A percentile compares a stretch with the other conserved stretches of the same genome.
These are phyloP conservation scores for Chaetodon trifascialis DNA, from an alignment of 2,113 vertebrate genomes.

Conservation along the genomic window DNA sequence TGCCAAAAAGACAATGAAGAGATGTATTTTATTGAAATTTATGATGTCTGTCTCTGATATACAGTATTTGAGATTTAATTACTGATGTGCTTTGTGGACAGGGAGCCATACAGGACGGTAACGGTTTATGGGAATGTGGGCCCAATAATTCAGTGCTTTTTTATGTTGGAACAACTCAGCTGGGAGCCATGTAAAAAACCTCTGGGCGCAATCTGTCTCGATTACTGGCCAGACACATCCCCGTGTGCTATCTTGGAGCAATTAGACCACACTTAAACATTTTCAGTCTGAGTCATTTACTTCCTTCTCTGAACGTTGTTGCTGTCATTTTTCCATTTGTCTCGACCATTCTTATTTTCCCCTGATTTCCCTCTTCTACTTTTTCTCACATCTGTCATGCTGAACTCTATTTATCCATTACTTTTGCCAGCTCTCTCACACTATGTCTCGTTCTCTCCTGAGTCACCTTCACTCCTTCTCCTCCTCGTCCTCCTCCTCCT, in stretches of 20 bases:
- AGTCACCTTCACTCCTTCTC: slow-evolving; percentile 78
- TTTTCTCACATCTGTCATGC: slow-evolving; percentile 35
- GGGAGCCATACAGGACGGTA: neutral
- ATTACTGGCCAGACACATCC: slow-evolving; percentile 34
- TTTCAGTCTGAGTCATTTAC: slow-evolving; percentile 30
- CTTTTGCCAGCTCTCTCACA: slow-evolving; percentile 51
- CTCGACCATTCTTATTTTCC: neutral
- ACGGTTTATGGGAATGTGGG: neutral
- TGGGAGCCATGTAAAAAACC: slow-evolving; percentile 40
- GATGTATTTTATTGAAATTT: neutral
- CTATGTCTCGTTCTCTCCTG: slow-evolving; percentile 56
- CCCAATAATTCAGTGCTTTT: slow-evolving; percentile 16
- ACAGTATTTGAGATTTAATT: slow-evolving; percentile 29
- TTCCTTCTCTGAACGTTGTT: neutral
- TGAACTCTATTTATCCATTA: slow-evolving; percentile 55
- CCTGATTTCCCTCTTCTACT: neutral
- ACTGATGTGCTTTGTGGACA: slow-evolving; percentile 17
- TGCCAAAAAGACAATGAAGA: neutral
- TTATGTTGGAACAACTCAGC: slow-evolving; percentile 18
- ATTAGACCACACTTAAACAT: slow-evolving; percentile 50
- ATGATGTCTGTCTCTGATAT: slow-evolving; percentile 1
- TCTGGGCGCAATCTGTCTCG: slow-evolving; percentile 41
- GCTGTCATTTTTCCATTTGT: slow-evolving; percentile 34
- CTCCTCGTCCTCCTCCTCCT: slow-evolving; percentile 54
- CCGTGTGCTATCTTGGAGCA: slow-evolving; percentile 52